Evolutionary conservation across 2,888 invertebrate genomes (phyloP), one percentile per base, ranked within the genome.

Genomic region (Ormyrus labotus): DNA sequence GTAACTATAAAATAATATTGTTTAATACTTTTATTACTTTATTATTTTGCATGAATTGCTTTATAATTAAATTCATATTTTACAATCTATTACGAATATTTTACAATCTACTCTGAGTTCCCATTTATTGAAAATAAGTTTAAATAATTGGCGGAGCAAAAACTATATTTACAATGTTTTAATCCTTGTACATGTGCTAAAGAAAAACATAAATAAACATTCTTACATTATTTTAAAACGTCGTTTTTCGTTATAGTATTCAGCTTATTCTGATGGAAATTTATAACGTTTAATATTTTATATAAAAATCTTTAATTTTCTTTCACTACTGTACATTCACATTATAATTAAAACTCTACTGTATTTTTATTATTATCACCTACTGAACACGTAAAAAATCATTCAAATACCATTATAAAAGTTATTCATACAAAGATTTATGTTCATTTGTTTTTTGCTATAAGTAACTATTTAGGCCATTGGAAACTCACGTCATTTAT

Each of bases 391-490:
- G 67, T 78, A 78, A 78, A 81, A 75, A 81, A 63, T 64, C 60
- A 70, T 81, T 74, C 53, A 63, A 75, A 48, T 75, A 78, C 71
- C 61, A 71, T 78, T 74, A 67, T 67, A 81, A 81, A 71, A 78
- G 64, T 61, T 78, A 67, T 69, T 68, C 60, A 8, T 74, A 81
- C 69, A 78, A 78, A 81, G 78, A 74, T 74, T 78, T 47, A 74
- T 74, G 61, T 55, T 65, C 61, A 73, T 81, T 74, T 19, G 51
- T 76, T 72, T 77, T 69, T 71, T 72, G 19, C 19, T 63, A 78
- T 72, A 78, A 81, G 75, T 81, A 80, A 80, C 69, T 82, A 71
- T 78, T 82, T 82, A 82, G 82, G 82, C 82, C 82, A 75, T 82
- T 82, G 55, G 82, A 81, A 82, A 82, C 78, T 78, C 57, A 70